These are phyloP conservation scores for Solen grandis DNA, from an alignment of 1,140 invertebrate genomes.

Conservation along the genomic window DNA sequence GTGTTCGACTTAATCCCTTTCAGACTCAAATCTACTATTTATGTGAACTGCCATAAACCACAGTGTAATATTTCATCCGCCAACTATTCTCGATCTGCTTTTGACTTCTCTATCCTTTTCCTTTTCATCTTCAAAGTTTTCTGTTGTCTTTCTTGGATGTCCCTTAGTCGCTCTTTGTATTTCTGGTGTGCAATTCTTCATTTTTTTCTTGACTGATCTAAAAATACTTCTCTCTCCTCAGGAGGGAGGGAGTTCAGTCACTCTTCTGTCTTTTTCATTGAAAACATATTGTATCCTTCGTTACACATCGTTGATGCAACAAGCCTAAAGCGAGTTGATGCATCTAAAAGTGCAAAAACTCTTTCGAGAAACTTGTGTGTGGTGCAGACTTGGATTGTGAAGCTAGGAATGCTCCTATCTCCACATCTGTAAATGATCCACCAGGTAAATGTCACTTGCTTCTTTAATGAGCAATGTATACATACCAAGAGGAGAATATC, in stretches of 20 bases:
- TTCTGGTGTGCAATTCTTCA: not conserved
- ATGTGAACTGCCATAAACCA: not conserved
- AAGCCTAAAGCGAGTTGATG: slow-evolving; percentile 1
- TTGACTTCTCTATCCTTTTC: not conserved
- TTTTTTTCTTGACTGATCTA: not conserved
- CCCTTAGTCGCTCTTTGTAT: not conserved
- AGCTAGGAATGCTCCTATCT: not conserved
- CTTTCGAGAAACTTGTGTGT: slow-evolving; percentile 41
- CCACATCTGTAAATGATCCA: slow-evolving; percentile 1
- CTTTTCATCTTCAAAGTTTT: not conserved
- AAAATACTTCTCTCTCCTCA: not conserved
- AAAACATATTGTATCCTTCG: slow-evolving; percentile 42
- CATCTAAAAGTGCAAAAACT: slow-evolving; percentile 31
- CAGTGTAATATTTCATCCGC: not conserved
- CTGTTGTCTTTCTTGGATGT: not conserved
- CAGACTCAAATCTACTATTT: too few species aligned
- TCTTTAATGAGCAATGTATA: not conserved
- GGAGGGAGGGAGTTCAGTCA: slow-evolving; percentile 9
- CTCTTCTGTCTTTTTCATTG: slow-evolving; percentile 26
- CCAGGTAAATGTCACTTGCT: slow-evolving; percentile 20
- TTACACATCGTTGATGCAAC: not conserved
- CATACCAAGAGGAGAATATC: slow-evolving; percentile 3
- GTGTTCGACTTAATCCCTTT: too few species aligned
- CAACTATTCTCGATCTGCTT: not conserved
- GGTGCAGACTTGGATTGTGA: not conserved